These are phyloP conservation scores for Actinia tenebrosa DNA, from an alignment of 64 coral and sea anemone species.

Conservation along the genomic window DNA sequence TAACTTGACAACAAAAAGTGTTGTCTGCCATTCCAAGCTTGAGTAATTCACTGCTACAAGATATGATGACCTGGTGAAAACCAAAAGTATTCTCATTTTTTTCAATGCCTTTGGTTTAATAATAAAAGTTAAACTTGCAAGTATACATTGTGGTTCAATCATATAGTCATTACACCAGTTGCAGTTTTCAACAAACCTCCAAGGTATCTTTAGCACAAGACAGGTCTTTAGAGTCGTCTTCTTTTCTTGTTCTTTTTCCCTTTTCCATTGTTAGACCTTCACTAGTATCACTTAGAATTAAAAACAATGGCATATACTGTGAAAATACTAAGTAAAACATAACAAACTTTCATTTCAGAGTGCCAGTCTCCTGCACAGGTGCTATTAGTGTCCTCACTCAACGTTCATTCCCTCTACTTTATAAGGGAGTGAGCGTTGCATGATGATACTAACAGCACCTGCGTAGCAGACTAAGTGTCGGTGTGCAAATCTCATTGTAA, in stretches of 20 bases:
- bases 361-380: too few relatives aligned
- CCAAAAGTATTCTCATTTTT: background rate
- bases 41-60: slow-evolving; percentile 29
- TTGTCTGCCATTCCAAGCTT: slow-evolving; percentile 46
- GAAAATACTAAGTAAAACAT: too few relatives aligned
- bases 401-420: too few relatives aligned
- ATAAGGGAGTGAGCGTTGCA: too few relatives aligned
- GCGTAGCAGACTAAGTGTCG: too few relatives aligned
- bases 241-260: slow-evolving; percentile 10
- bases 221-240: background rate
- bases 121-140: background rate
- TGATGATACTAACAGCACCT: too few relatives aligned
- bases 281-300: background rate
- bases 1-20: slow-evolving; percentile 35
- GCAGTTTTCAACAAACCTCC: background rate
- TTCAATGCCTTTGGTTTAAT: too few relatives aligned
- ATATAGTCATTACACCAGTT: background rate
- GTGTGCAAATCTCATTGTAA: too few relatives aligned
- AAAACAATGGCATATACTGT: background rate
- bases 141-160: background rate
- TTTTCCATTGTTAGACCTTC: background rate
- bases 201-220: background rate
- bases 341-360: too few relatives aligned
- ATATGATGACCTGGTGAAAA: slow-evolving; percentile 24
- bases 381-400: too few relatives aligned